Conservation (phyloP, 2,888 invertebrate genomes). For the Stegophylla sp. region DNA sequence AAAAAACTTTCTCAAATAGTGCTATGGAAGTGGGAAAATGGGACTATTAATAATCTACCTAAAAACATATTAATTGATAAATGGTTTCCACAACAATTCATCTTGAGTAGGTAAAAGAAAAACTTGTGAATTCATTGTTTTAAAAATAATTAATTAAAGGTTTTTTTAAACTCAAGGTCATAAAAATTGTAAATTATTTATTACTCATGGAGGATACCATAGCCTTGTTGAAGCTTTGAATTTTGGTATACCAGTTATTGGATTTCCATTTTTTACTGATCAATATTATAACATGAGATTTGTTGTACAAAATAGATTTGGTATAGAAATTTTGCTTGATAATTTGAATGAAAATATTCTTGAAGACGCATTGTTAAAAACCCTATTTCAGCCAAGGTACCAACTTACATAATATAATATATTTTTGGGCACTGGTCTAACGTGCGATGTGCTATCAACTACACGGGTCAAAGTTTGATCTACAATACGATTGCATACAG, state of each 20-base stretch:
- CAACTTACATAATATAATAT: no score
- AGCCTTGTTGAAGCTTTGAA: constrained; percentile 10
- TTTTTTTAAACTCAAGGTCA: neutral
- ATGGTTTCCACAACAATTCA: constrained; percentile 17
- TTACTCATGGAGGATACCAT: constrained; percentile 7
- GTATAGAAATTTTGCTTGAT: neutral
- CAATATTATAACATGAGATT: constrained; percentile 7
- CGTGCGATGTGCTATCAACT: no score
- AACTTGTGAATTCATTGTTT: no score
- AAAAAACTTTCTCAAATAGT: neutral
- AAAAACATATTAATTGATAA: neutral
- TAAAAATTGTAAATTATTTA: constrained; percentile 10
- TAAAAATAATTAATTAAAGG: no score
- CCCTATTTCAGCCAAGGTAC: neutral
- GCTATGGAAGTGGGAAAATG: constrained; percentile 15
- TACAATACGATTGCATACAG: no score
- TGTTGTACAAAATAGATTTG: neutral
- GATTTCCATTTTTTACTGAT: constrained; percentile 9
- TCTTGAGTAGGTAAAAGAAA: neutral
- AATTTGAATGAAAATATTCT: constrained; percentile 6
- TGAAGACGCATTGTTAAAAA: neutral
- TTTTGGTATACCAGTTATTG: constrained; percentile 3
- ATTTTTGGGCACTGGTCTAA: no score
- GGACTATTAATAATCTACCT: neutral
- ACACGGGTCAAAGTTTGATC: no score